These are phyloP conservation scores for Ctena decussata DNA, from an alignment of 2,888 invertebrate species.

Conservation along the genomic window DNA sequence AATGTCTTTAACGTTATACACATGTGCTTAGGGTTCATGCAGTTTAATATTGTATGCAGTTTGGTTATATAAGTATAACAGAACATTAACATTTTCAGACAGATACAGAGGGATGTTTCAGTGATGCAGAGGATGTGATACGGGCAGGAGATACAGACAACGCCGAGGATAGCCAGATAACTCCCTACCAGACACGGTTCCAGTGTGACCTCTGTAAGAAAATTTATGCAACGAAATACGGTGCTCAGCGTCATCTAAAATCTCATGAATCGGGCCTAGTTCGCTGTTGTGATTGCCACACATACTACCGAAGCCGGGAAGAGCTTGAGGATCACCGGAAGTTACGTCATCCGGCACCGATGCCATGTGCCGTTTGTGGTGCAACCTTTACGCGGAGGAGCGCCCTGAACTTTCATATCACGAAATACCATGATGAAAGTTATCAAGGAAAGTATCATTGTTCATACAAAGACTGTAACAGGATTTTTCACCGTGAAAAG, in stretches of 20 bases:
- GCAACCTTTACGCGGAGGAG: background rate
- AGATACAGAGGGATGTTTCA: too few relatives aligned
- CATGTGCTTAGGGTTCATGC: too few relatives aligned
- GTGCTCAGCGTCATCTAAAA: background rate
- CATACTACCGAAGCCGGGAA: background rate
- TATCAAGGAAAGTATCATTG: background rate
- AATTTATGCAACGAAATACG: background rate
- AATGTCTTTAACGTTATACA: too few relatives aligned
- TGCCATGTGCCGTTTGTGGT: background rate
- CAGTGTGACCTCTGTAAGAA: background rate
- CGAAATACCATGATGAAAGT: background rate
- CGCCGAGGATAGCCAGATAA: background rate
- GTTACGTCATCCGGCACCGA: background rate
- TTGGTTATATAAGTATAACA: too few relatives aligned
- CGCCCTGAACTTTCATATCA: background rate
- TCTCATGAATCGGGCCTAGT: background rate
- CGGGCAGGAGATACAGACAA: background rate
- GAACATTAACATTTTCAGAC: too few relatives aligned
- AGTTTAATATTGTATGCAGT: too few relatives aligned
- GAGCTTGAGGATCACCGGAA: background rate
- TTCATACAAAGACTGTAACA: background rate
- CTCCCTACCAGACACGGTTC: background rate
- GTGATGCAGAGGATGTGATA: too few relatives aligned
- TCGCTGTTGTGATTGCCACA: background rate
- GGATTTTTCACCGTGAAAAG: background rate